Conservation (phyloP, 2,888 invertebrate species). For the Acanthosoma haemorrhoidale region DNA sequence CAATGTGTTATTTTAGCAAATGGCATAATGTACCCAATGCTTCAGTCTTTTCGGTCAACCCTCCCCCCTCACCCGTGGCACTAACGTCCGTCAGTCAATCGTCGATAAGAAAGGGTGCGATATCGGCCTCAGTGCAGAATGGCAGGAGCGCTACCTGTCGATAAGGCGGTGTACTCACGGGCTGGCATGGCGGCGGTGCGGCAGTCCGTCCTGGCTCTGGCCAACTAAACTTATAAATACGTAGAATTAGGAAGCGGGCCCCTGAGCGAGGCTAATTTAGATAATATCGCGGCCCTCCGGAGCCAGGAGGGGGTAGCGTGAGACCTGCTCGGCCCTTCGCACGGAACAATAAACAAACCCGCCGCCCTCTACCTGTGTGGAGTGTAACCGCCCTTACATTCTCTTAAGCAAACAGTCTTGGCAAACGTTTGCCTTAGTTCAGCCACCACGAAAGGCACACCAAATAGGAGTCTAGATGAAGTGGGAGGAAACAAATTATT, state of each 20-base stretch:
- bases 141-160: not conserved
- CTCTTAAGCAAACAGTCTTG: not conserved
- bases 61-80: too few relatives aligned
- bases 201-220: conserved; percentile 25
- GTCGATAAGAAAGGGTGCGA: too few relatives aligned
- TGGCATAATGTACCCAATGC: too few relatives aligned
- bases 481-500: too few relatives aligned
- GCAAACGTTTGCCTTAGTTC: not conserved
- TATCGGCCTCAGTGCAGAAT: too few relatives aligned
- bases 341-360: conserved; percentile 24
- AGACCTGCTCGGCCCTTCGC: not conserved
- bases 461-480: too few relatives aligned
- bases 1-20: too few relatives aligned
- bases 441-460: not conserved
- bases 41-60: too few relatives aligned
- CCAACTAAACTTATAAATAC: conserved; percentile 38
- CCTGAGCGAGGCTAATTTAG: conserved; percentile 33
- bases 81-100: too few relatives aligned
- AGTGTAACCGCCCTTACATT: too few relatives aligned
- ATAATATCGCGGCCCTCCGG: conserved; percentile 31
- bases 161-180: not conserved
- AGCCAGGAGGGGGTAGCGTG: conserved; percentile 20
- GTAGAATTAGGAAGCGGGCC: conserved; percentile 34
- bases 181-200: not conserved
- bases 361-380: too few relatives aligned